A percentile compares a stretch with the other conserved stretches of the same genome.
These are phyloP conservation scores for Drosophila miranda DNA, from an alignment of 1,140 invertebrate genomes.

Conservation along the genomic window DNA sequence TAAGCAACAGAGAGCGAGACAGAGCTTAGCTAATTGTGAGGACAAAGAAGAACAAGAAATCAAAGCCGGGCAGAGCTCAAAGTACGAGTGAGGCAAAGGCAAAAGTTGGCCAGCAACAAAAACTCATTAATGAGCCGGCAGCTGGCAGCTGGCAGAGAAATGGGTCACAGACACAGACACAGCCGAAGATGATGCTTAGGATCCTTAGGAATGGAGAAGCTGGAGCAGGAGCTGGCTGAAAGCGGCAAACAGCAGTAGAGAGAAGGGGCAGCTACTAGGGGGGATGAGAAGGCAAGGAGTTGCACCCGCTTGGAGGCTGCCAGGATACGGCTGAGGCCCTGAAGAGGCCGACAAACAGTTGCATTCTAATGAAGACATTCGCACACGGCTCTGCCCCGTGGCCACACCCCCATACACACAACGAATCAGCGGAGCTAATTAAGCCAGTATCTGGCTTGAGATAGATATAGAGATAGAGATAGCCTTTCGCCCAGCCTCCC, in stretches of 20 bases:
- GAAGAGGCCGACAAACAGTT: constrained; percentile 61
- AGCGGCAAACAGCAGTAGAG: no score
- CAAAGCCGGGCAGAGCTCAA: constrained; percentile 20
- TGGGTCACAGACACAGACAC: constrained; percentile 39
- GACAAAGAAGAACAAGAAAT: constrained; percentile 30
- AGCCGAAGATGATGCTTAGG: constrained; percentile 18
- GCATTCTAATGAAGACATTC: constrained; percentile 71
- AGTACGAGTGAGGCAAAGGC: constrained; percentile 10
- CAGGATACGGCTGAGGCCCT: constrained; percentile 8
- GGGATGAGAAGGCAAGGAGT: not conserved
- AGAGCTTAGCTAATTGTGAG: constrained; percentile 47
- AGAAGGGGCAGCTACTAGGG: no score
- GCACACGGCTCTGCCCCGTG: constrained; percentile 4
- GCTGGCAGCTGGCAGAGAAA: constrained; percentile 37
- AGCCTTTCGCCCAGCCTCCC: not conserved
- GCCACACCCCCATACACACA: constrained; percentile 12
- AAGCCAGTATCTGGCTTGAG: constrained; percentile 17
- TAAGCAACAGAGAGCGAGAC: constrained; percentile 18
- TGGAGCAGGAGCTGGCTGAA: no score
- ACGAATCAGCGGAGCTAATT: constrained; percentile 50
- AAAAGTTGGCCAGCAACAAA: constrained; percentile 51
- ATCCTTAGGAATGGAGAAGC: constrained; percentile 16
- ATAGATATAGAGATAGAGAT: not conserved
- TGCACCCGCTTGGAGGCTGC: not conserved
- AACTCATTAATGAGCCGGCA: constrained; percentile 73